Evolutionary conservation across 2,797 vertebrate genomes (phyloP), one percentile per base, ranked within the genome.

Genomic region (Chelon labrosus): DNA sequence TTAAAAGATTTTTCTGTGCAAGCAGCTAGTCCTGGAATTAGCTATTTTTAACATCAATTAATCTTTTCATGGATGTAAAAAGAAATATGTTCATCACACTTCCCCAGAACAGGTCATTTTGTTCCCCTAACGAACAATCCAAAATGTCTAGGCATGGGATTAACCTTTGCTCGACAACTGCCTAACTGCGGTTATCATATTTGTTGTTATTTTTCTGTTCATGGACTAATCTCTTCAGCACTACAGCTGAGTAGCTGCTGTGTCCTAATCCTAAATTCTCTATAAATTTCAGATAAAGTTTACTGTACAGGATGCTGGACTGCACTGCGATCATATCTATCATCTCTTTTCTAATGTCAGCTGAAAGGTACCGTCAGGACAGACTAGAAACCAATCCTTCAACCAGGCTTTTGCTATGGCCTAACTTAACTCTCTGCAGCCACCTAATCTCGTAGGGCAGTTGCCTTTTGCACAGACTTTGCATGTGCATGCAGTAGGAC

Each of bases 381-480:
- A 73, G 27, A 27, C 25, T 27, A 27, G 25, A 27, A 27, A 27
- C 25, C 25, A 27, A 27, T 27, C 25, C 3, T 27, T 27, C 25
- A 27, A 27, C 25, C 31, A 35, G 31, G 51, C 7, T 62, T 59
- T 63, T 46, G 19, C 65, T 37, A 2, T 27, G 19, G 38, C 56
- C 37, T 42, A 20, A 55, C 35, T 63, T 1, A 4, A 5, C 22
- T 65, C 42, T 66, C 27, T 70, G 11, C 53, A 27, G 17, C 9
- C 42, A 49, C 70, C 47, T 80, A 67, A 84, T 84, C 70, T 77
- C 59, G 44, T 17, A 10, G 35, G 52, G 31, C 52, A 59, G 57
- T 61, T 9, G 0, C 52, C 35, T 63, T 7, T 50, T 46, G 57
- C 19, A 0, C 61, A 68, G 58, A 57, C 61, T 50, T 39, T 31